These are phyloP conservation scores for Noctua pronuba DNA, from an alignment of 2,888 invertebrate species.

Conservation along the genomic window DNA sequence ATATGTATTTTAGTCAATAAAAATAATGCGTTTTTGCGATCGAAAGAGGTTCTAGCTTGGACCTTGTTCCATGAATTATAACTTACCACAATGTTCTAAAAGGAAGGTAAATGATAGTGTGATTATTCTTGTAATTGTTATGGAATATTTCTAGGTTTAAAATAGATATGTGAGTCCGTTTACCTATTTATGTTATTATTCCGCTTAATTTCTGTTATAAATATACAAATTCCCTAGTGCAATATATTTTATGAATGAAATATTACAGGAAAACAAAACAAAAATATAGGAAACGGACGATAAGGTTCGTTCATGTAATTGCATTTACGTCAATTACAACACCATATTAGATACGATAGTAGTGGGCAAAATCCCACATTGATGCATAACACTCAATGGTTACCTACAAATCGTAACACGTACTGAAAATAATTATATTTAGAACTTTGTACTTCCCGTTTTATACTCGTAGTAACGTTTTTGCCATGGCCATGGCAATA, in stretches of 20 bases:
- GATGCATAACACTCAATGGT: slow-evolving; percentile 13
- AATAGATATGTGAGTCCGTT: slow-evolving; percentile 23
- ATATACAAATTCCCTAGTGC: slow-evolving; percentile 23
- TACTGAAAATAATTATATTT: slow-evolving; percentile 7
- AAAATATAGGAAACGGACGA: slow-evolving; percentile 32
- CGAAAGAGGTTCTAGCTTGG: background rate
- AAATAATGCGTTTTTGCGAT: background rate
- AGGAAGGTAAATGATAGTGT: slow-evolving; percentile 8
- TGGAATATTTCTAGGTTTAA: slow-evolving; percentile 18
- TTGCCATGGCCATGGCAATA: background rate
- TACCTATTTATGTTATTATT: slow-evolving; percentile 51
- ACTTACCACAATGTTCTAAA: slow-evolving; percentile 3
- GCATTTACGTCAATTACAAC: slow-evolving; percentile 63
- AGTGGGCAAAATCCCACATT: slow-evolving; percentile 25
- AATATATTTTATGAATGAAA: slow-evolving; percentile 63
- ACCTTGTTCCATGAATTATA: background rate
- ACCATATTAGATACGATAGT: slow-evolving; percentile 37
- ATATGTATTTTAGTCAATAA: background rate
- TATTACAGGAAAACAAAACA: slow-evolving; percentile 66
- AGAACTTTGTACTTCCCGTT: slow-evolving; percentile 1
- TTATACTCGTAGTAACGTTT: background rate
- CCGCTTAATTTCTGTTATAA: slow-evolving; percentile 53
- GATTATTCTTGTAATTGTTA: slow-evolving; percentile 37
- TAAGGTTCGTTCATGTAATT: slow-evolving; percentile 48
- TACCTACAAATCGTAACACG: slow-evolving; percentile 12